Conservation (phyloP, 2,797 vertebrate species). For the Gallinago nigripennis region DNA sequence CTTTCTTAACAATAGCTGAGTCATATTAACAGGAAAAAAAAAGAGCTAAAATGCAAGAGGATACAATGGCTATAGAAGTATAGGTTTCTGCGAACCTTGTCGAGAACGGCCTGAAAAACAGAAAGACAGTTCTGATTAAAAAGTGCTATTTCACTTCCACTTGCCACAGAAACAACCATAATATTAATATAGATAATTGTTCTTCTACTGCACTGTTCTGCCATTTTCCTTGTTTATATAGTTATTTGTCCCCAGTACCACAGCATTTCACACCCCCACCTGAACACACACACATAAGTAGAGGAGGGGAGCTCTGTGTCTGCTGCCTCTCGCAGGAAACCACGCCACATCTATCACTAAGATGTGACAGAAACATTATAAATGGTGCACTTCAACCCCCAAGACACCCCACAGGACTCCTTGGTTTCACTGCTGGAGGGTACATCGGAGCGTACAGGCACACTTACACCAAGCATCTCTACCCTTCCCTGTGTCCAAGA, state of each 20-base stretch:
- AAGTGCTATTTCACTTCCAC: not conserved
- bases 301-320: not conserved
- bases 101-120: not conserved
- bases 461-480: not conserved
- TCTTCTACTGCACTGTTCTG: not conserved
- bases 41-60: conserved; percentile 8
- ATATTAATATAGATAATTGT: not conserved
- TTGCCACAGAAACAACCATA: not conserved
- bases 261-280: not conserved
- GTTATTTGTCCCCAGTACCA: not conserved
- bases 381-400: not conserved
- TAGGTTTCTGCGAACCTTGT: not conserved
- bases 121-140: not conserved
- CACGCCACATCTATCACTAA: accelerated
- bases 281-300: not conserved
- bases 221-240: not conserved
- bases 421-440: not conserved
- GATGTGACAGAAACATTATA: not conserved
- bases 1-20: conserved; percentile 28
- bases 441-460: not conserved
- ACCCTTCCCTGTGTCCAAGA: not conserved
- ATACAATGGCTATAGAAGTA: not conserved
- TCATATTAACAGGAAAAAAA: not conserved
- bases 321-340: not conserved
- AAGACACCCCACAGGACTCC: not conserved